These are phyloP conservation scores for Steinernema feltiae DNA, from an alignment of 1,140 invertebrate genomes.

Conservation along the genomic window DNA sequence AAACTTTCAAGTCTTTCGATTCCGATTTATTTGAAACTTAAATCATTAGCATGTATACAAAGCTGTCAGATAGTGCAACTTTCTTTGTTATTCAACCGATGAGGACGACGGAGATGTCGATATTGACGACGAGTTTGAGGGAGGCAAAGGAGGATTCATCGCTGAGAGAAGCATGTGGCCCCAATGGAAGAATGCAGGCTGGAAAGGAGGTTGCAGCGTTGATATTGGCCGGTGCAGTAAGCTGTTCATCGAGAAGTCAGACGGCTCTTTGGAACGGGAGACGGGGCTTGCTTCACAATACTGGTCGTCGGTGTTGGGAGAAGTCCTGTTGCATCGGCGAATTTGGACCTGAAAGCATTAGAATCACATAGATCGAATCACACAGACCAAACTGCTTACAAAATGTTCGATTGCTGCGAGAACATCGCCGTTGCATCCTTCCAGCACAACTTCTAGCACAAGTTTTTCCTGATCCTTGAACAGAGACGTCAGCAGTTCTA, in stretches of 20 bases:
- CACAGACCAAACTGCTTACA: conserved; percentile 15
- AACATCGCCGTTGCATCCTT: conserved; percentile 77
- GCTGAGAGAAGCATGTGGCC: background rate
- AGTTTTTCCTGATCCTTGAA: conserved; percentile 77
- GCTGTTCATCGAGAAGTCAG: conserved; percentile 1
- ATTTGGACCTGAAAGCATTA: background rate
- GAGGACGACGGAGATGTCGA: background rate
- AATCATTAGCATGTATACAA: background rate
- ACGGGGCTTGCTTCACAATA: background rate
- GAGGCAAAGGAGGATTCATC: background rate
- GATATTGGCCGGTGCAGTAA: background rate
- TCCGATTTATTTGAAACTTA: background rate
- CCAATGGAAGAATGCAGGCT: background rate
- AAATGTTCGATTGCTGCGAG: conserved; percentile 72
- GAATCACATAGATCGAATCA: background rate
- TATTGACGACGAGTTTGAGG: background rate
- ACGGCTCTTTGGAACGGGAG: background rate
- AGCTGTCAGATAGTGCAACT: background rate
- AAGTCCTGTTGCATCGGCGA: background rate
- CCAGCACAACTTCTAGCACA: conserved; percentile 77
- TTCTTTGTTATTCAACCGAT: background rate
- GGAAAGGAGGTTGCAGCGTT: background rate
- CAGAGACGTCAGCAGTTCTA: conserved; percentile 76
- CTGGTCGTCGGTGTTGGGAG: background rate
- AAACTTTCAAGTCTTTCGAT: background rate